A percentile compares a stretch with the other conserved stretches of the same genome.
Evolutionary conservation across 2,888 invertebrate species (phyloP).

Genomic region (Spilarctia lutea): DNA sequence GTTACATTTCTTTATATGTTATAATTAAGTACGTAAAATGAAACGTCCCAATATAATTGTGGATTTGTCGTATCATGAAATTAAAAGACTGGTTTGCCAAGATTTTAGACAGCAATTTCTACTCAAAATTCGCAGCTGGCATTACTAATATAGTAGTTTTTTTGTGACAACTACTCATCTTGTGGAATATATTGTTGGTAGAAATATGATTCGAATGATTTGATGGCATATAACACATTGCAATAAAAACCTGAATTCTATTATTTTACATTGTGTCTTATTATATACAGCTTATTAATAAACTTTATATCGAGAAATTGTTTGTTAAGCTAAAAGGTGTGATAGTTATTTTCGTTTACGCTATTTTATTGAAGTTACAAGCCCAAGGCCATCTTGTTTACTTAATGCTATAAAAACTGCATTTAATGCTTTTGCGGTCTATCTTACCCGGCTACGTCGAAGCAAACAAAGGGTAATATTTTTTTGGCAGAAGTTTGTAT

Average conservation of each 20-base stretch:
- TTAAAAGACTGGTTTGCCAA: not conserved
- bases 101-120: not conserved
- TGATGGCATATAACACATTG: not conserved
- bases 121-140: not conserved
- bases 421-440: not conserved
- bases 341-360: not conserved
- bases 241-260: not conserved
- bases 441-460: too few relatives aligned
- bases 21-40: not conserved
- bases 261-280: not conserved
- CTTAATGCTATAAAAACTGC: not conserved
- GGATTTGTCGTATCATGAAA: not conserved
- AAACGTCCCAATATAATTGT: not conserved
- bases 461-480: too few relatives aligned
- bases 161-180: not conserved
- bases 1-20: not conserved
- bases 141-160: not conserved
- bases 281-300: too few relatives aligned
- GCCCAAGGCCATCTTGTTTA: not conserved
- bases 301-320: not conserved
- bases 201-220: not conserved
- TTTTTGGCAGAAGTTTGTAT: too few relatives aligned
- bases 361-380: not conserved
- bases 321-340: not conserved
- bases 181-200: too few relatives aligned